Evolutionary conservation across 1,140 invertebrate species (phyloP), one percentile per base, ranked within the genome.

Genomic region (Holcopasites calliopsidis): DNA sequence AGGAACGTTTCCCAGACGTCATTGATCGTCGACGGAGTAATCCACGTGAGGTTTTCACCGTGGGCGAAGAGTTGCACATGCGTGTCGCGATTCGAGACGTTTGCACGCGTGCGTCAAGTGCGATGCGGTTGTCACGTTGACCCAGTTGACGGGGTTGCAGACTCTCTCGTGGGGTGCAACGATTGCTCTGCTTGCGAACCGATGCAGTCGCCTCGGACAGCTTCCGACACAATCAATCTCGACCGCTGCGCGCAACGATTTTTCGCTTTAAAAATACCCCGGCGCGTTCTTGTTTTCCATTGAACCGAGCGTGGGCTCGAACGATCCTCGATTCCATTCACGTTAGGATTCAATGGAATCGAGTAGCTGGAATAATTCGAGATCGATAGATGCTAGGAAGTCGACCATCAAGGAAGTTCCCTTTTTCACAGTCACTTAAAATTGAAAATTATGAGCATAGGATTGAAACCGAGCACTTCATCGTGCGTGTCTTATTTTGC

Each of bases 91-190:
- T 75, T 57, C 50, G 50, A 58, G 76, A 68, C 80, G 54, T 68
- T 55, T 68, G 66, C 71, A 80, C 70, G n/a, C n/a, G 78, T 80
- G 81, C 81, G 80, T 83, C 77, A 54, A 79, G 69, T 77, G 21
- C 77, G 77, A 55, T 40, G 60, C 52, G 64, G 40, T n/a, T 78
- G 80, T 83, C 82, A 74, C 82, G 82, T 84, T 84, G 82, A 84
- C 82, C 81, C 57, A 84, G 81, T 83, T 84, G 74, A 57, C 71
- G 65, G 57, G 58, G 65, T 47, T 64, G 79, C 76, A 61, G 82
- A 70, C 81, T 23, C 38, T 18, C n/a, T 8, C 8, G 11, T 2
- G 33, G 38, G 57, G 18, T 72, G 68, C 71, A 52, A 42, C 72
- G 68, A 57, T 64, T 71, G 18, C 47, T 50, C 55, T 49, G 64